Base-by-base conservation (phyloP, 2,113 vertebrate genomes). In the Gnathonemus longibarbis region DNA sequence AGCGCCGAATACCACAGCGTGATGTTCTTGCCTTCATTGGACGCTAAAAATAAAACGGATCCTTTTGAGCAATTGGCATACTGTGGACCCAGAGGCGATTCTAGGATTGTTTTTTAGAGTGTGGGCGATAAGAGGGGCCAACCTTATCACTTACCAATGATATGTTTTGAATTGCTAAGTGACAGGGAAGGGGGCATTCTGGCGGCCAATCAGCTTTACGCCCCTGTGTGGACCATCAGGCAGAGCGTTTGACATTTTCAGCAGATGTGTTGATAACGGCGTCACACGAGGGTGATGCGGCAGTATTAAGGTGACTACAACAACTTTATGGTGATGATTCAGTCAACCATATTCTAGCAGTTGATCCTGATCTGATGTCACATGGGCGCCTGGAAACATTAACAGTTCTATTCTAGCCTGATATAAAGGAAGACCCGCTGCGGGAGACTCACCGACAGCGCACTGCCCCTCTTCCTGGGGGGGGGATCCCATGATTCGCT, bases 1-100 rank as follows among this genome's bases (percentile, higher is more conserved):
- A 24, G 89, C 89, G 0, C 91, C 19, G 45, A 15, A 80, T 27
- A 39, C 42, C 49, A 83, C 31, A 70, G 85, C 13, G 17, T 90
- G 85, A 91, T 49, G 21, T 62, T 46, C 89, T 88, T 89, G 2
- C 0, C 91, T 93, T 92, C 84, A 74, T 62, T 31, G 70, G 87
- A 84, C 84, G 90, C 45, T 45, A 62, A 48, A 85, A 88, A 66
- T 27, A 31, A 42, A 42, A 80, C n/a, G 11, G 17, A 24, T 88
- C 39, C 77, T 84, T 80, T 3, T 62, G 24, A 86, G 49, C 42
- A 39, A 48, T 90, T 35, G 62, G 84, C 46, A 53, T 87, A 90
- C 62, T 86, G 88, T 80, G 62, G n/a, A 13, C 62, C 62, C n/a
- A 70, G n/a, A 11, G 62, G 56, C 7, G 56, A 9, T 62, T 62